Evolutionary conservation across 2,888 invertebrate genomes (phyloP).

Genomic region (Drosophila formosana): DNA sequence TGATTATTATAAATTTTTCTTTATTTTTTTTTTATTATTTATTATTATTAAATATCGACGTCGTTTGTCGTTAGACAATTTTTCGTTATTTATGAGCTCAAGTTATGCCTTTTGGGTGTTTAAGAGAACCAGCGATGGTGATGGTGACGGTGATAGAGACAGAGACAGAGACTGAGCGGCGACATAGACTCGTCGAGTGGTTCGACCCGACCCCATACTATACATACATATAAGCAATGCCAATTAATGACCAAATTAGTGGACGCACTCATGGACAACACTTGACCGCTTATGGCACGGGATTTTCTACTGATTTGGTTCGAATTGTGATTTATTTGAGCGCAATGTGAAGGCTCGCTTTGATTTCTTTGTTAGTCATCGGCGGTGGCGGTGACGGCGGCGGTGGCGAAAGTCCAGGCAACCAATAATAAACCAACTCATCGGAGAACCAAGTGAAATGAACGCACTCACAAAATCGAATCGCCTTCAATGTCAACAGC

Average conservation of each 20-base stretch:
- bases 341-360: conserved; percentile 74
- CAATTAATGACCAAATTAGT: conserved; percentile 82
- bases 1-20: conserved; percentile 60
- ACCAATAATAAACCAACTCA: neutral
- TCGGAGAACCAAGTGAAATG: conserved; percentile 70
- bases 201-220: conserved; percentile 26
- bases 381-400: conserved; percentile 36
- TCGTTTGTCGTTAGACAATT: conserved; percentile 76
- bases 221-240: conserved; percentile 66
- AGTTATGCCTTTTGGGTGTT: conserved; percentile 78
- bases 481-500: conserved; percentile 54
- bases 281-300: conserved; percentile 75
- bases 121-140: conserved; percentile 56
- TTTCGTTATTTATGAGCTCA: conserved; percentile 78
- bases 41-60: conserved; percentile 74
- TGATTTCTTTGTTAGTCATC: conserved; percentile 75
- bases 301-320: conserved; percentile 81
- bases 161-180: conserved; percentile 12
- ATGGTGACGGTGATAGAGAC: conserved; percentile 21
- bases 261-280: conserved; percentile 78
- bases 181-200: conserved; percentile 12
- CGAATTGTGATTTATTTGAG: conserved; percentile 77
- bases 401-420: conserved; percentile 64
- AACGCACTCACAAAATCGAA: conserved; percentile 64
- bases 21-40: conserved; percentile 19